Conservation (phyloP, 2,888 invertebrate genomes). For the Troides aeacus region DNA sequence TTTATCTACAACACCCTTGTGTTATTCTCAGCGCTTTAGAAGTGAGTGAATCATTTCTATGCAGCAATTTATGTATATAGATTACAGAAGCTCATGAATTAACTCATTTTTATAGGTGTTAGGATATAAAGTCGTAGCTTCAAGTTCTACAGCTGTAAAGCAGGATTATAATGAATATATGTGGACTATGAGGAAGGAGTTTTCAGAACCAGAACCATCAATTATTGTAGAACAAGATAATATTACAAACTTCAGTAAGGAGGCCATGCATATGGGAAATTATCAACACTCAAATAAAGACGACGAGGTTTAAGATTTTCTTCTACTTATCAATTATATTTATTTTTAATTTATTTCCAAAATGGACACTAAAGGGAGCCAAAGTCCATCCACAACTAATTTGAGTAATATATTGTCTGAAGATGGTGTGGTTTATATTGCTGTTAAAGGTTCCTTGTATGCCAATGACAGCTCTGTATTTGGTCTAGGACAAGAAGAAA, state of each 20-base stretch:
- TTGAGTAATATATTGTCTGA: slow-evolving; percentile 53
- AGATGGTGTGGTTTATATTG: slow-evolving; percentile 85
- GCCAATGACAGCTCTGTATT: slow-evolving; percentile 87
- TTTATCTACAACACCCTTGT: slow-evolving; percentile 92
- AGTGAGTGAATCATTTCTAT: slow-evolving; percentile 55
- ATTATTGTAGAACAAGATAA: slow-evolving; percentile 82
- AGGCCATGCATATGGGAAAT: slow-evolving; percentile 74
- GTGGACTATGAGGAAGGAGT: slow-evolving; percentile 96
- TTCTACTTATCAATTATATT: slow-evolving; percentile 29
- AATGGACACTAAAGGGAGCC: slow-evolving; percentile 66
- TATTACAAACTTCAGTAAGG: slow-evolving; percentile 81
- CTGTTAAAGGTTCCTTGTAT: slow-evolving; percentile 89
- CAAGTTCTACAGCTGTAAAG: slow-evolving; percentile 91
- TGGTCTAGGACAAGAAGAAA: slow-evolving; percentile 86
- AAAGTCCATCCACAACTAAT: slow-evolving; percentile 53
- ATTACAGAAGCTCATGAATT: not conserved
- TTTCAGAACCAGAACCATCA: slow-evolving; percentile 89
- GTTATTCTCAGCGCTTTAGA: slow-evolving; percentile 92
- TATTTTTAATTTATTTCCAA: slow-evolving; percentile 36
- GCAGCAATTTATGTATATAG: not conserved
- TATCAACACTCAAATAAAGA: slow-evolving; percentile 68
- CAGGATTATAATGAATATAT: slow-evolving; percentile 94
- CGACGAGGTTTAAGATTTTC: slow-evolving; percentile 64
- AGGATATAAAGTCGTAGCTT: slow-evolving; percentile 93
- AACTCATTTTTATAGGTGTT: slow-evolving; percentile 79